Percentiles rank a stretch among this genome's conserved stretches.
phyloP scores from a whole-genome alignment of 2,888 invertebrate species.

The Subacronicta megacephala region DNA sequence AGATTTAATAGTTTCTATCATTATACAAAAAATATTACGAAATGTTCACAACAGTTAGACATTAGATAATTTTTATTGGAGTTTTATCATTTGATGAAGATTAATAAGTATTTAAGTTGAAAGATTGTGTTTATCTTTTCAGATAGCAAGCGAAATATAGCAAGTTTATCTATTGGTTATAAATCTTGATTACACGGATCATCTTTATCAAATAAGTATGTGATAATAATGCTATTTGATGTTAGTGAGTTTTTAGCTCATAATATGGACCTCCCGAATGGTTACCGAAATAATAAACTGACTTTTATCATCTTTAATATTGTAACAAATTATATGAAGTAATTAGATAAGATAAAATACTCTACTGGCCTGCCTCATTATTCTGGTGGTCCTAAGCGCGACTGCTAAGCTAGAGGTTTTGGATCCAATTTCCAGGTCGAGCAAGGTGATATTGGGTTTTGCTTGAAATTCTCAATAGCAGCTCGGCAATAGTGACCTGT shows the following conservation, averaged over 20 bases:
- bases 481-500: no score
- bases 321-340: no score
- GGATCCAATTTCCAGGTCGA: no score
- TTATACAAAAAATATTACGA: constrained; percentile 5
- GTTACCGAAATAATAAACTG: neutral
- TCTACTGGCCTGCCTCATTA: no score
- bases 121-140: constrained; percentile 32
- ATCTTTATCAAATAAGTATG: constrained; percentile 41
- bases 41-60: neutral
- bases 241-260: neutral
- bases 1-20: neutral
- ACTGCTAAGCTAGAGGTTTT: no score
- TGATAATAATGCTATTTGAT: constrained; percentile 19
- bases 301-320: no score
- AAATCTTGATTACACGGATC: constrained; percentile 35
- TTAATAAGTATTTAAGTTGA: constrained; percentile 30
- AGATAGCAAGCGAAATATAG: constrained; percentile 17
- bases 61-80: constrained; percentile 7
- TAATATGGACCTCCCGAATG: neutral
- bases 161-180: constrained; percentile 23
- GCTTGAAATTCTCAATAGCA: no score
- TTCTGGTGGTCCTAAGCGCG: no score
- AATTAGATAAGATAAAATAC: no score
- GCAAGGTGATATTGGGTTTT: no score
- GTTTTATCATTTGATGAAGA: constrained; percentile 20